Evolutionary conservation across 1,140 invertebrate genomes (phyloP).

Genomic region (Zaprionus inermis): DNA sequence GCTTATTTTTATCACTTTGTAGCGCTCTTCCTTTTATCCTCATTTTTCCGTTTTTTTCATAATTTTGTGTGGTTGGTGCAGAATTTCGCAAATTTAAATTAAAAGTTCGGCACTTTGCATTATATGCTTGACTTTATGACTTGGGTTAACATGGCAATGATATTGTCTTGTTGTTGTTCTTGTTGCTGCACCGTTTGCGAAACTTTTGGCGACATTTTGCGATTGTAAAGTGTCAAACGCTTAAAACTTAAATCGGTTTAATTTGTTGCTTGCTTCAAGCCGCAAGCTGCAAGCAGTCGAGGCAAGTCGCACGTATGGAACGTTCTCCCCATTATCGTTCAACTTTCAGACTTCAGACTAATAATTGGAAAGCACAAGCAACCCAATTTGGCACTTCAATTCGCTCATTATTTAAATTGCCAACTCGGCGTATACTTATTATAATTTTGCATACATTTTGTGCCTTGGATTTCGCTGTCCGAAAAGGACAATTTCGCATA

Average conservation of each 20-base stretch:
- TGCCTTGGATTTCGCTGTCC: conserved; percentile 5
- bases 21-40: conserved; percentile 22
- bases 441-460: conserved; percentile 28
- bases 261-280: conserved; percentile 36
- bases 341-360: conserved; percentile 51
- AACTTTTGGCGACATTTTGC: conserved; percentile 79
- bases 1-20: conserved; percentile 20
- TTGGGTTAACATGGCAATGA: conserved; percentile 74
- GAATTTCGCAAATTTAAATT: conserved; percentile 72
- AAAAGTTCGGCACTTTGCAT: conserved; percentile 80
- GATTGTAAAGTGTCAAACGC: conserved; percentile 80
- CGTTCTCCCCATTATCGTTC: conserved; percentile 56
- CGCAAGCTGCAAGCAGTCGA: conserved; percentile 8
- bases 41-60: conserved; percentile 40
- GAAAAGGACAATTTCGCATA: background rate
- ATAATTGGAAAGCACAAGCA: conserved; percentile 3
- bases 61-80: conserved; percentile 33
- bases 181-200: conserved; percentile 52
- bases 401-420: conserved; percentile 2
- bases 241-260: conserved; percentile 80
- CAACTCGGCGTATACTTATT: background rate
- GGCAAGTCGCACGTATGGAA: conserved; percentile 31
- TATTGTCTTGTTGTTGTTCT: conserved; percentile 39
- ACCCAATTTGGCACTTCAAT: background rate
- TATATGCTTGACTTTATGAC: conserved; percentile 80